phyloP scores from a whole-genome alignment of 1,140 invertebrate species.

The Drosophila azteca region DNA sequence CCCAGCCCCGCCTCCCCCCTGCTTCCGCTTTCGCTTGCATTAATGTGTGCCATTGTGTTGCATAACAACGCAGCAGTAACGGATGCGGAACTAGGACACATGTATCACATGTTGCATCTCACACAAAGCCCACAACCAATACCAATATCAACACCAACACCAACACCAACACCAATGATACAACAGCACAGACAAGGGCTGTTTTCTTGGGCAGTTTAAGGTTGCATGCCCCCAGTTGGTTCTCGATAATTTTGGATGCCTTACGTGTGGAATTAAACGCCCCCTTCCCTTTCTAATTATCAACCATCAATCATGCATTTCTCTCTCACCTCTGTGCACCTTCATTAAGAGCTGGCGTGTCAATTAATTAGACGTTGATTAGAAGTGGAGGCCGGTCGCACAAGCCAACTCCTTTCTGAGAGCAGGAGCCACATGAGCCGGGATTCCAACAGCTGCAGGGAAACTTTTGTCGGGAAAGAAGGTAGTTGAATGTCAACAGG shows the following conservation, averaged over 20 bases:
- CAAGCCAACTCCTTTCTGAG: background rate
- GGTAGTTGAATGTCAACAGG: conserved; percentile 44
- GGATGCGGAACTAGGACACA: conserved; percentile 73
- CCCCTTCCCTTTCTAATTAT: conserved; percentile 32
- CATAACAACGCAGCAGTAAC: conserved; percentile 78
- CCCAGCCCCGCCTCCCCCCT: background rate
- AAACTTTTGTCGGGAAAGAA: conserved; percentile 35
- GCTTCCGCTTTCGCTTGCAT: conserved; percentile 17
- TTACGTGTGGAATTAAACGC: background rate
- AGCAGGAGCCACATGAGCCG: background rate
- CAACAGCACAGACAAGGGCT: background rate
- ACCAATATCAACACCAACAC: conserved; percentile 11
- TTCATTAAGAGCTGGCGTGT: conserved; percentile 31
- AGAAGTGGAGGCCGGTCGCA: conserved; percentile 25
- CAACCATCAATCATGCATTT: conserved; percentile 62
- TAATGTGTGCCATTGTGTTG: conserved; percentile 81
- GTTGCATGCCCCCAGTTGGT: conserved; percentile 8
- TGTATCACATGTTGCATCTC: conserved; percentile 80
- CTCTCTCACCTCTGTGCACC: conserved; percentile 4
- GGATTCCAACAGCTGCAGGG: conserved; percentile 13
- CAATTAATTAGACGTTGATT: conserved; percentile 72
- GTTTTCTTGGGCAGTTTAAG: conserved; percentile 28
- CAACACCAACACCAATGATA: background rate
- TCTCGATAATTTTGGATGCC: conserved; percentile 2
- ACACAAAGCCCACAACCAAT: conserved; percentile 25